Evolutionary conservation across 1,140 invertebrate genomes (phyloP).

Genomic region (Mactra quadrangularis): DNA sequence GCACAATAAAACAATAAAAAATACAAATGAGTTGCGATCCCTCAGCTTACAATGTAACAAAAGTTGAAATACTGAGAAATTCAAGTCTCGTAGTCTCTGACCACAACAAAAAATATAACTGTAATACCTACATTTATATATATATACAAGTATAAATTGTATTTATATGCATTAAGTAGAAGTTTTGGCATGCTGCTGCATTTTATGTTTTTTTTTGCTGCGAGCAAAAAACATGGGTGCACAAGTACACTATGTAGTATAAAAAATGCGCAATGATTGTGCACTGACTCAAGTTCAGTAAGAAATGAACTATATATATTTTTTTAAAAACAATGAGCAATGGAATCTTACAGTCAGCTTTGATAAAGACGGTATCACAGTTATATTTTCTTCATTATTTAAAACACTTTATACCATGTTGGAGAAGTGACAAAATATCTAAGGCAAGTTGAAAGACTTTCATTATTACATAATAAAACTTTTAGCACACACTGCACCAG

Average conservation of each 20-base stretch:
- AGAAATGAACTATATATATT: no score
- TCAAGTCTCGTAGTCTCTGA: background rate
- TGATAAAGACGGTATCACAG: constrained; percentile 32
- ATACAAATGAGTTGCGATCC: constrained; percentile 1
- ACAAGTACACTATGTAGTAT: background rate
- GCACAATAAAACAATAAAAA: constrained; percentile 6
- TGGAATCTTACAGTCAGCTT: constrained; percentile 14
- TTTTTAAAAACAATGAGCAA: no score
- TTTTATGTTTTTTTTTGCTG: background rate
- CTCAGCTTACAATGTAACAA: constrained; percentile 2
- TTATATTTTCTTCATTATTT: constrained; percentile 23
- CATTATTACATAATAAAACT: constrained; percentile 6
- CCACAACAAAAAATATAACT: constrained; percentile 31
- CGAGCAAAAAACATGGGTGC: background rate
- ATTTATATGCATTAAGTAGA: background rate
- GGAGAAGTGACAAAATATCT: constrained; percentile 38
- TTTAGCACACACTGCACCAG: background rate
- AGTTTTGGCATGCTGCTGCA: constrained; percentile 5
- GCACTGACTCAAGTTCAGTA: no score
- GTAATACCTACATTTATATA: constrained; percentile 4
- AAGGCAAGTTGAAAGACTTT: constrained; percentile 58
- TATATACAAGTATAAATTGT: background rate
- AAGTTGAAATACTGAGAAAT: constrained; percentile 29
- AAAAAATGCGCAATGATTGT: no score
- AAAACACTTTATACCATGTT: constrained; percentile 23